phyloP scores from a whole-genome alignment of 2,113 vertebrate genomes.

The Trinectes maculatus region DNA sequence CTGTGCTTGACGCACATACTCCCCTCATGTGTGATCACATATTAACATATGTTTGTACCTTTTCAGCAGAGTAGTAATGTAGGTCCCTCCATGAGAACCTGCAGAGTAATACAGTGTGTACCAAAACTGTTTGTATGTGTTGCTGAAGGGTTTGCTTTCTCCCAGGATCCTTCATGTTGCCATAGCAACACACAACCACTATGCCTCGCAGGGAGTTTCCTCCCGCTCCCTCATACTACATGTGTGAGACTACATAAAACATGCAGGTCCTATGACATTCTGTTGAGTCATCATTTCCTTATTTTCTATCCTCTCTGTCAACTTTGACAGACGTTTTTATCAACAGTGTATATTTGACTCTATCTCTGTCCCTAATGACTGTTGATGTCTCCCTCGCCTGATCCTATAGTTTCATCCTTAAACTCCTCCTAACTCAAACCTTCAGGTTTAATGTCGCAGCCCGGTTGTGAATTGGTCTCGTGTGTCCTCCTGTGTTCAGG shows the following conservation, averaged over 20 bases:
- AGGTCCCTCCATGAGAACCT: neutral
- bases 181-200: slow-evolving; percentile 30
- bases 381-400: no score
- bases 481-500: slow-evolving; percentile 77
- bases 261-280: neutral
- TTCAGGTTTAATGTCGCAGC: neutral
- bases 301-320: slow-evolving; percentile 2
- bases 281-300: slow-evolving; percentile 2
- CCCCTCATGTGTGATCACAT: slow-evolving; percentile 10
- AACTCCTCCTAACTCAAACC: neutral
- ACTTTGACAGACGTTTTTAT: slow-evolving; percentile 9
- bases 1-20: slow-evolving; percentile 14
- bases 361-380: neutral
- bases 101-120: neutral
- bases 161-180: slow-evolving; percentile 7
- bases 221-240: neutral
- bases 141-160: neutral
- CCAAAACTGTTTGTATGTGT: neutral
- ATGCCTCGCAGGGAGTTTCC: neutral
- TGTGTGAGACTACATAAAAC: neutral
- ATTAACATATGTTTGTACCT: slow-evolving; percentile 1
- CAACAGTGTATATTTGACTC: neutral
- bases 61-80: neutral
- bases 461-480: slow-evolving; percentile 5
- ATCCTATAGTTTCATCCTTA: neutral